These are phyloP conservation scores for Apodemia duryi DNA, from an alignment of 2,888 invertebrate genomes.

Conservation along the genomic window DNA sequence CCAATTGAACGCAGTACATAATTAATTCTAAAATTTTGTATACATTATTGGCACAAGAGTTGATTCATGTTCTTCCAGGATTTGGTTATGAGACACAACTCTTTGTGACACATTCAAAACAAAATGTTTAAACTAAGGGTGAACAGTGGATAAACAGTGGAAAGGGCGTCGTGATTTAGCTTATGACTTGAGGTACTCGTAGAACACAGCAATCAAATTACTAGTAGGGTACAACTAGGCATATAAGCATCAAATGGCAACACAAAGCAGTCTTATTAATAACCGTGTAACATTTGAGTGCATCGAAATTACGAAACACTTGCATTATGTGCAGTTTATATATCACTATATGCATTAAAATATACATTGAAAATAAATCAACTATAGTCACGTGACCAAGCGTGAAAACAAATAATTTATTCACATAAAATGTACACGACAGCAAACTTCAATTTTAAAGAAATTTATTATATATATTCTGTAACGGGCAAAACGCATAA, in stretches of 20 bases:
- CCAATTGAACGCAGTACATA: conserved; percentile 67
- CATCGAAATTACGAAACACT: conserved; percentile 32
- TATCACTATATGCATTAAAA: conserved; percentile 36
- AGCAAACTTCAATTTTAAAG: too few relatives aligned
- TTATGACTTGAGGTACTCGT: conserved; percentile 69
- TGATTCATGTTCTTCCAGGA: conserved; percentile 61
- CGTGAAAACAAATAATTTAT: conserved; percentile 40
- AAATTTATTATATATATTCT: not conserved
- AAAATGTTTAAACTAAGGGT: conserved; percentile 18
- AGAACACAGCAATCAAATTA: too few relatives aligned
- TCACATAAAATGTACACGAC: conserved; percentile 1
- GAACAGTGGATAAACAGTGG: conserved; percentile 34
- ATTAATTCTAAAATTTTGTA: conserved; percentile 74
- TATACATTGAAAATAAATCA: conserved; percentile 48
- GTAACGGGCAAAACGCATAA: not conserved
- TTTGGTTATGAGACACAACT: conserved; percentile 53
- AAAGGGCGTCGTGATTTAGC: conserved; percentile 67
- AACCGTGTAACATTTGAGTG: conserved; percentile 54
- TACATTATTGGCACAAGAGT: conserved; percentile 71
- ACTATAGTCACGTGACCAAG: conserved; percentile 42
- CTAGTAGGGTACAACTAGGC: conserved; percentile 70
- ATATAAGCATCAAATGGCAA: conserved; percentile 72
- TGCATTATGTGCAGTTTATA: conserved; percentile 26
- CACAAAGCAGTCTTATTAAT: conserved; percentile 66
- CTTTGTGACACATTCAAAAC: not conserved